Conservation (phyloP, 2,888 invertebrate genomes). For the Schizotus pectinicornis region DNA sequence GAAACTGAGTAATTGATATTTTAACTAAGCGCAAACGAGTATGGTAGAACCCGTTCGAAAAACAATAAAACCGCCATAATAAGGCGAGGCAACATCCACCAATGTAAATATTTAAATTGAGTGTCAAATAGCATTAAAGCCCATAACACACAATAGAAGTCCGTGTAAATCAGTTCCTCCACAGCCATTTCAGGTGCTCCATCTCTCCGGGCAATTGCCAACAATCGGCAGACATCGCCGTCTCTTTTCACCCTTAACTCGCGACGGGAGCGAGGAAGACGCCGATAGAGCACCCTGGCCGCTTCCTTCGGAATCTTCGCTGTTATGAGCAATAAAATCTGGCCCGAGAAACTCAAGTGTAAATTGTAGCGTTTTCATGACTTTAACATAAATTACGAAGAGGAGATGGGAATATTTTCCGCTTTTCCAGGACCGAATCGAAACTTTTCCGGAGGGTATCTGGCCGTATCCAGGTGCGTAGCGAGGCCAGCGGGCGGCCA, state of each 20-base stretch:
- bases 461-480: conserved; percentile 27
- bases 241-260: conserved; percentile 9
- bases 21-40: conserved; percentile 32
- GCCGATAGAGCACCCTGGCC: conserved; percentile 9
- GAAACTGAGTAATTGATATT: conserved; percentile 33
- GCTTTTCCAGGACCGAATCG: conserved; percentile 2
- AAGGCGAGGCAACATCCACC: conserved; percentile 34
- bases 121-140: conserved; percentile 50
- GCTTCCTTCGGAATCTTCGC: conserved; percentile 14
- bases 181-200: conserved; percentile 33
- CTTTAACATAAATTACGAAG: conserved; percentile 46
- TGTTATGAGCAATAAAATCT: conserved; percentile 48
- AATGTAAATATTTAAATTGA: conserved; percentile 50
- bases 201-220: conserved; percentile 28
- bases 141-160: conserved; percentile 50
- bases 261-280: conserved; percentile 10
- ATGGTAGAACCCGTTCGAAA: conserved; percentile 19
- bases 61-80: conserved; percentile 34
- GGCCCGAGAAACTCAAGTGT: conserved; percentile 36
- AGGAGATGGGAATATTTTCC: conserved; percentile 25
- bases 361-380: conserved; percentile 48
- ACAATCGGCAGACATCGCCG: conserved; percentile 19
- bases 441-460: conserved; percentile 2
- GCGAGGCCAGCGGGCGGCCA: conserved; percentile 46
- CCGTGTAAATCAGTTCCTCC: conserved; percentile 48